These are phyloP conservation scores for Archegozetes longisetosus DNA, from an alignment of 1,140 invertebrate genomes.

Conservation along the genomic window DNA sequence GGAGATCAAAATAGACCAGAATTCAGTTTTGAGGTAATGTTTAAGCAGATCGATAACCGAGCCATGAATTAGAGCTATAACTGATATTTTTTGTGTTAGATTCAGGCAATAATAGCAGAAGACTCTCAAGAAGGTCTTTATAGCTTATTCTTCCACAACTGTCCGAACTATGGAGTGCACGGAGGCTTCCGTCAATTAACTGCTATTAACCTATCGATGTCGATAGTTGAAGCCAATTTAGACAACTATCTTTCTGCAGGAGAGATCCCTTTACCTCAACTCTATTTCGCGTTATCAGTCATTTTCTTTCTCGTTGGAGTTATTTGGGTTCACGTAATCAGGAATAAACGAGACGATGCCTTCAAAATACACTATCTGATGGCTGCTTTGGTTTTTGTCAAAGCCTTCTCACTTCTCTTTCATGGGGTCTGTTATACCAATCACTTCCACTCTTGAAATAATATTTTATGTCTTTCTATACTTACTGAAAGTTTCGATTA, in stretches of 20 bases:
- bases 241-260: slow-evolving; percentile 89
- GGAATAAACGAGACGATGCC: slow-evolving; percentile 52
- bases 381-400: slow-evolving; percentile 81
- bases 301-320: slow-evolving; percentile 73
- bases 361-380: slow-evolving; percentile 96
- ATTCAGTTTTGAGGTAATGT: slow-evolving; percentile 1
- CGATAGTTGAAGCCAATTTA: slow-evolving; percentile 44
- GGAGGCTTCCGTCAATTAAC: neutral
- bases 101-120: slow-evolving; percentile 45
- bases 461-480: too few species aligned
- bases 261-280: slow-evolving; percentile 79
- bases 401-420: slow-evolving; percentile 78
- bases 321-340: slow-evolving; percentile 79
- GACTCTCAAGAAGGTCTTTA: slow-evolving; percentile 77
- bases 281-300: slow-evolving; percentile 81
- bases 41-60: neutral
- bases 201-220: slow-evolving; percentile 10
- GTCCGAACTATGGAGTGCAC: slow-evolving; percentile 47
- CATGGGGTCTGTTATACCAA: slow-evolving; percentile 46
- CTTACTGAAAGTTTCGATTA: too few species aligned
- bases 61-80: neutral
- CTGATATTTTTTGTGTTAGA: slow-evolving; percentile 24
- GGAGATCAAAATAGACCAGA: neutral
- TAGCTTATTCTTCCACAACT: slow-evolving; percentile 89
- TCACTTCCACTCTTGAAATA: neutral